phyloP scores from a whole-genome alignment of 1,140 invertebrate species.

The Calliopsis andreniformis region DNA sequence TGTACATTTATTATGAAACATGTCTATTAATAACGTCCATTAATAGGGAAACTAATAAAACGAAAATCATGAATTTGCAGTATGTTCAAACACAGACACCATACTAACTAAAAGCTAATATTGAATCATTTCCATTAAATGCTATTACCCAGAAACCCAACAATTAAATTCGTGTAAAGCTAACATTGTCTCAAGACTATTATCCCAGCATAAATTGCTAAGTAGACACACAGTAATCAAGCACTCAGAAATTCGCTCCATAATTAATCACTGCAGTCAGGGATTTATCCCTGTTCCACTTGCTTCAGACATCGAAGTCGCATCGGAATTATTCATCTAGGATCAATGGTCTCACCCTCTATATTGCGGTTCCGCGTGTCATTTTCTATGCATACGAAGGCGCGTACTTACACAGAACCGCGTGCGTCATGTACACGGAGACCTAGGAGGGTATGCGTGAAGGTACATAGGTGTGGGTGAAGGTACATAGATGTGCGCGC shows the following conservation, averaged over 20 bases:
- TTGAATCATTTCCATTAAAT: too few species aligned
- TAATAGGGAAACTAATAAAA: too few species aligned
- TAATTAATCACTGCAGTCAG: background rate
- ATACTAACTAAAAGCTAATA: too few species aligned
- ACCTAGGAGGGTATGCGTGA: background rate
- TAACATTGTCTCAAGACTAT: too few species aligned
- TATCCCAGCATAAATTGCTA: too few species aligned
- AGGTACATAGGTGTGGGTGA: background rate
- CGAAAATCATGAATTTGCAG: too few species aligned
- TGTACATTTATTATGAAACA: too few species aligned
- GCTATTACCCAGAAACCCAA: too few species aligned
- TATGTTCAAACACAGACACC: too few species aligned
- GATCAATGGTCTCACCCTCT: slow-evolving; percentile 13
- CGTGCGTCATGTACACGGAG: background rate
- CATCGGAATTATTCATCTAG: slow-evolving; percentile 31
- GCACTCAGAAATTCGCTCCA: slow-evolving; percentile 18
- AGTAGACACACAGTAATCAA: too few species aligned
- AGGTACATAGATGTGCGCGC: background rate
- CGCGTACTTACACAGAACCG: background rate
- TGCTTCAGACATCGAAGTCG: background rate
- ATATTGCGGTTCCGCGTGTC: slow-evolving; percentile 3
- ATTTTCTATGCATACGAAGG: slow-evolving; percentile 21
- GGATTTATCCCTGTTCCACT: background rate
- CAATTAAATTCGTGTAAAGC: too few species aligned
- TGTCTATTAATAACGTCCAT: too few species aligned